Evolutionary conservation across 2,113 vertebrate genomes (phyloP), one percentile per base, ranked within the genome.

Genomic region (Engraulis encrasicolus): DNA sequence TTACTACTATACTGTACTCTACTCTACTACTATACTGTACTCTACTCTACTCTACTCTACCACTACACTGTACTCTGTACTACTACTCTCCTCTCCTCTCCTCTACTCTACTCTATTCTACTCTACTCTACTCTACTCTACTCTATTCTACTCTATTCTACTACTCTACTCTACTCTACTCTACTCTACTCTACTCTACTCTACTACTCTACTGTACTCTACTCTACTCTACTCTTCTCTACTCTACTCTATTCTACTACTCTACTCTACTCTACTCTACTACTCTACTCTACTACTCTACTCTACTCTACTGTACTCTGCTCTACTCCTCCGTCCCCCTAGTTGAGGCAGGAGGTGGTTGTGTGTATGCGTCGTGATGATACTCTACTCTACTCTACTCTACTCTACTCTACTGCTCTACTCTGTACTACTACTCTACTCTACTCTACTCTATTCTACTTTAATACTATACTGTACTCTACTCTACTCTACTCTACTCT

Each of bases 331-430:
- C 61, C 4, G 11, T n/a, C 4, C 27, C 27, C 20, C 1, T 84
- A 99, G 97, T 92, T 99, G 78, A 96, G 98, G 0, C 98, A 99
- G 92, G 98, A 99, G 86, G 98, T 99, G 19, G 98, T 99, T 88
- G 98, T 99, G 34, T 99, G 98, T 90, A 99, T 99, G 98, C 92
- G 98, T 6, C 93, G 98, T 6, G 98, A 99, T n/a, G n/a, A n/a
- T 20, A 6, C 52, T 58, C 52, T 20, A 18, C n/a, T 0, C n/a
- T 20, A 20, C 19, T n/a, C 18, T 58, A n/a, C 52, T 58, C 52
- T 58, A n/a, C 19, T 58, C 18, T n/a, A n/a, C 52, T n/a, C 54
- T 58, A n/a, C 20, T 58, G n/a, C n/a, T n/a, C n/a, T n/a, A n/a
- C n/a, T n/a, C n/a, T n/a, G n/a, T n/a, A n/a, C n/a, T n/a, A n/a